These are phyloP conservation scores for Cataglyphis cursor DNA, from an alignment of 2,888 invertebrate species.

Conservation along the genomic window DNA sequence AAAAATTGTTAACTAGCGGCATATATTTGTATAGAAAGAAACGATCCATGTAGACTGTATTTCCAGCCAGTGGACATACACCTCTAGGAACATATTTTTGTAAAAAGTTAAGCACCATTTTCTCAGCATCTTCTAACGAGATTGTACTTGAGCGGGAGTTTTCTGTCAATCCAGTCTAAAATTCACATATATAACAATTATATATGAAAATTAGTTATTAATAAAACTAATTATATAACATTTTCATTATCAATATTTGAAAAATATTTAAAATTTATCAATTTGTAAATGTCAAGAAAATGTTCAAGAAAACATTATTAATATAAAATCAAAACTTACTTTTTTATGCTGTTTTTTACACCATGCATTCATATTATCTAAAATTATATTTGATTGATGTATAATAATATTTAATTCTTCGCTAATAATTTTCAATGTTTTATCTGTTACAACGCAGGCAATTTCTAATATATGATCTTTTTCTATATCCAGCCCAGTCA, in stretches of 20 bases:
- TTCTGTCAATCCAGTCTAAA: conserved; percentile 92
- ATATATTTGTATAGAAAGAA: conserved; percentile 94
- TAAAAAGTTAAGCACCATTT: conserved; percentile 91
- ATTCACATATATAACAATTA: conserved; percentile 9
- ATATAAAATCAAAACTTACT: conserved; percentile 87
- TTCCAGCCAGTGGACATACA: conserved; percentile 94
- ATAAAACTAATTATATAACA: too few relatives aligned
- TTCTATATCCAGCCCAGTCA: conserved; percentile 95
- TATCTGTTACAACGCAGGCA: conserved; percentile 95
- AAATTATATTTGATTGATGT: conserved; percentile 91
- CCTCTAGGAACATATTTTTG: conserved; percentile 87
- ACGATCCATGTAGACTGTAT: conserved; percentile 95
- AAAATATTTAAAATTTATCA: background rate
- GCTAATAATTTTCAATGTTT: conserved; percentile 91
- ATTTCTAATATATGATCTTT: conserved; percentile 95
- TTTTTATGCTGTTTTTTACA: conserved; percentile 92
- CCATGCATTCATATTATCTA: conserved; percentile 95
- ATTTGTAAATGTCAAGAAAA: background rate
- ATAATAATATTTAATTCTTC: conserved; percentile 93
- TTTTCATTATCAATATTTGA: too few relatives aligned
- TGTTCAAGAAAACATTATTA: background rate
- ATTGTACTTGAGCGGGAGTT: conserved; percentile 91
- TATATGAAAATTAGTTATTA: background rate
- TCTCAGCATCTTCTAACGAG: conserved; percentile 91
- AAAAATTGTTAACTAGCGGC: conserved; percentile 92